Evolutionary conservation across 1,140 invertebrate genomes (phyloP), one percentile per base, ranked within the genome.

Genomic region (Phthorimaea operculella): DNA sequence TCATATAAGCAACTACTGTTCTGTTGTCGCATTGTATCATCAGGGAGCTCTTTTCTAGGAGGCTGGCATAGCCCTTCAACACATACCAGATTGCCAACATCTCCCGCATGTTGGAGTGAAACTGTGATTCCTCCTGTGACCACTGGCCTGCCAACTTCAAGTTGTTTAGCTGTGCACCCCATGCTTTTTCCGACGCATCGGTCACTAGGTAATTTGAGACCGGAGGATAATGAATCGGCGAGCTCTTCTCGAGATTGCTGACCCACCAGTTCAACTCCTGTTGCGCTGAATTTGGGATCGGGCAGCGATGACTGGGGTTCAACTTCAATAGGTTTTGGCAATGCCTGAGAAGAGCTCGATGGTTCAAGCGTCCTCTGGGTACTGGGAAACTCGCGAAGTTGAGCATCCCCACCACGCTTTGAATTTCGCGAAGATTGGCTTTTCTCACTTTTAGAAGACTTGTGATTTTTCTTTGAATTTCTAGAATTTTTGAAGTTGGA

Each of bases 21-120:
- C 47, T 63, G 68, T 64, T 73, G 63, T 73, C 66, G 50, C 65
- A 57, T 42, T 71, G 70, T 6, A 70, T n/a, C 28, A 71, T 45
- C 16, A 6, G 10, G 51, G 18, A 52, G 16, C 11, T 16, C 4
- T 10, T 11, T 15, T 16, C 14, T 10, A 48, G 45, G 4, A 14
- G 14, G 4, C 45, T 12, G 16, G 12, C 11, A 48, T 18, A 16
- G 17, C 16, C 45, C 16, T 16, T 48, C 17, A 72, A 28, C 7
- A 57, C 64, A 15, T 55, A 8, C 11, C 42, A 51, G 9, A 75
- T 64, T 4, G 64, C 59, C 44, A 58, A 11, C 45, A 48, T 48
- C 16, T 48, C 45, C 4, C 39, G 39, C 9, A 11, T 42, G 45
- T 48, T 48, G 62, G 45, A 73, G 16, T 48, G 45, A 14, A 18